A percentile compares a stretch with the other conserved stretches of the same genome.
phyloP scores from a whole-genome alignment of 2,888 invertebrate species.

The Zaprionus obscuricornis region DNA sequence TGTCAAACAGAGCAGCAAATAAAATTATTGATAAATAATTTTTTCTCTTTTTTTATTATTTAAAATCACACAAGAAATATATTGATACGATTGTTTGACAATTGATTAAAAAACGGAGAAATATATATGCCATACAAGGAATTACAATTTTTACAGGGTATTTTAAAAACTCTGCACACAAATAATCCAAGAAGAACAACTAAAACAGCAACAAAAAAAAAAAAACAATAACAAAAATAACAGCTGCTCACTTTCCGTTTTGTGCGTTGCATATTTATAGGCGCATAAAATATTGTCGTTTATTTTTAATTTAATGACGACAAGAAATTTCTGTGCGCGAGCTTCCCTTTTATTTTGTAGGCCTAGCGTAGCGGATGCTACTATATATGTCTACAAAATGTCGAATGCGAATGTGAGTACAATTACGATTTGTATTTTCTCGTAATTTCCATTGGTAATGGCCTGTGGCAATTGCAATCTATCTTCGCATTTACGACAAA shows the following conservation, averaged over 20 bases:
- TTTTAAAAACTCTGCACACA: constrained; percentile 2
- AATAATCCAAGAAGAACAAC: constrained; percentile 5
- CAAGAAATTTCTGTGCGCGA: constrained; percentile 66
- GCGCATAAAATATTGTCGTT: constrained; percentile 79
- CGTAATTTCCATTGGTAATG: constrained; percentile 71
- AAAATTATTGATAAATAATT: too few species aligned
- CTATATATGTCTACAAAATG: constrained; percentile 1
- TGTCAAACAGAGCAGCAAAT: too few species aligned
- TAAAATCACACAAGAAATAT: too few species aligned
- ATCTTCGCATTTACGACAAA: constrained; percentile 74
- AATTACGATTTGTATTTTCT: constrained; percentile 6
- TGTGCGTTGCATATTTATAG: constrained; percentile 73
- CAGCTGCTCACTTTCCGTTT: constrained; percentile 65
- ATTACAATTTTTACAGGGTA: too few species aligned
- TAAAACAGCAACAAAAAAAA: neutral
- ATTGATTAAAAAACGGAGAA: too few species aligned
- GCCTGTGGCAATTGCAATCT: constrained; percentile 76
- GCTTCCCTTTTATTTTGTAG: constrained; percentile 11
- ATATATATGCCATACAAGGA: too few species aligned
- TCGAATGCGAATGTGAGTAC: too few species aligned
- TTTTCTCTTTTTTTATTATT: too few species aligned
- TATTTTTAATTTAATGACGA: constrained; percentile 80
- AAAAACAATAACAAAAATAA: constrained; percentile 43
- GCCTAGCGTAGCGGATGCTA: constrained; percentile 7
- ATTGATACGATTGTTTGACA: too few species aligned